Base-by-base conservation (phyloP, 2,888 invertebrate genomes). In the Drosophila quinaria region DNA sequence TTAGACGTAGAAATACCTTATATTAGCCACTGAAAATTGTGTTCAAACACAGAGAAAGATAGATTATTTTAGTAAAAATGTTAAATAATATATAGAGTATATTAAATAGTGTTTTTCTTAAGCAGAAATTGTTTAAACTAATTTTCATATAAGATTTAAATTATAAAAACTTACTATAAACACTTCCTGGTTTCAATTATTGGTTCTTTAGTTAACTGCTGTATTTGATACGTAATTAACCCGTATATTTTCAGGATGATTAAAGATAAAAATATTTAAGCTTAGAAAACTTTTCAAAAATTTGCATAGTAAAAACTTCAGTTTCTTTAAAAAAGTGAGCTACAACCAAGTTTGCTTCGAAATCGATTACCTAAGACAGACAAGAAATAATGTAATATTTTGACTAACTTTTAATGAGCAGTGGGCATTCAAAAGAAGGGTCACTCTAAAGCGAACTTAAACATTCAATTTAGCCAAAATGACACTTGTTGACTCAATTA, bases 401-500 rank as follows among this genome's bases (percentile, higher is more conserved):
- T 29, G 2, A 29, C 6, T 8, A 25, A 8, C 29, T 29, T 29
- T 2, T 29, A 29, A 6, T 8, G 29, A 29, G 8, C 6, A 8
- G 9, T 29, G 29, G 6, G 0, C 1, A 13, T 31, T 3, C 9
- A 22, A 10, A 2, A 13, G 35, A 44, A n/a, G 9, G 17, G 42
- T 10, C 22, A 33, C 22, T 44, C 3, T 35, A 47, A 15, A 58
- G 17, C 41, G 15, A 15, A 10, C n/a, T 17, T 11, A 58, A 29
- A 25, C 35, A 59, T 41, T 15, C 13, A 9, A n/a, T 25, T 22
- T n/a, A 22, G 19, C 11, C 29, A n/a, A 29, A 29, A 22, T n/a
- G 11, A 8, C 41, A 64, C 70, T 78, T 70, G 70, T 66, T 74
- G 77, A 44, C 42, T 31, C 59, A 44, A 17, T 64, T 51, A 17